A percentile compares a stretch with the other conserved stretches of the same genome.
These are phyloP conservation scores for Sylvia atricapilla DNA, from an alignment of 2,113 vertebrate genomes.

Conservation along the genomic window DNA sequence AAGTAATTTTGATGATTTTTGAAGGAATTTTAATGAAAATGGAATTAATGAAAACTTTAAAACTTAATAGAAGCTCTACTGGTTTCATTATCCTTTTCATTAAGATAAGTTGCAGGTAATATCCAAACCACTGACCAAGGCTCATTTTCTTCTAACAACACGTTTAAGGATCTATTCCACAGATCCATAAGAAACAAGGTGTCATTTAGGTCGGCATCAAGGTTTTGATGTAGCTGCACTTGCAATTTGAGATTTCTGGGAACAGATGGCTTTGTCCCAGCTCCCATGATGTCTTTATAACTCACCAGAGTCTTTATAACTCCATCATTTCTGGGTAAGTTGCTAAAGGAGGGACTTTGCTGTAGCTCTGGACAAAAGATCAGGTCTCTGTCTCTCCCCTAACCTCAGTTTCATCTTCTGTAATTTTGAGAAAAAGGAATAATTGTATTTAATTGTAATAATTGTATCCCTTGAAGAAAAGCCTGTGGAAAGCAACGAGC, in stretches of 20 bases:
- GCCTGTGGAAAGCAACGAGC: not conserved
- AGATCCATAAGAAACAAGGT: not conserved
- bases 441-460: not conserved
- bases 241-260: not conserved
- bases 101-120: not conserved
- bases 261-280: not conserved
- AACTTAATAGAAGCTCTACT: not conserved
- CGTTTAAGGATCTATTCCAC: not conserved
- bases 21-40: not conserved
- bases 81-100: not conserved
- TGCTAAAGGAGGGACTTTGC: not conserved
- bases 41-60: not conserved
- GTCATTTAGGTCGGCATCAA: not conserved
- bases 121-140: not conserved
- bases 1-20: not conserved
- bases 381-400: not conserved
- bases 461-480: not conserved
- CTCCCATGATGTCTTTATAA: not conserved
- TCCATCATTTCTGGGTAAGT: not conserved
- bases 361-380: not conserved
- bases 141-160: not conserved
- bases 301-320: not conserved
- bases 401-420: not conserved
- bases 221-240: not conserved
- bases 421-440: not conserved